Evolutionary conservation across 2,797 vertebrate genomes (phyloP).

Genomic region (Anguilla marmorata): DNA sequence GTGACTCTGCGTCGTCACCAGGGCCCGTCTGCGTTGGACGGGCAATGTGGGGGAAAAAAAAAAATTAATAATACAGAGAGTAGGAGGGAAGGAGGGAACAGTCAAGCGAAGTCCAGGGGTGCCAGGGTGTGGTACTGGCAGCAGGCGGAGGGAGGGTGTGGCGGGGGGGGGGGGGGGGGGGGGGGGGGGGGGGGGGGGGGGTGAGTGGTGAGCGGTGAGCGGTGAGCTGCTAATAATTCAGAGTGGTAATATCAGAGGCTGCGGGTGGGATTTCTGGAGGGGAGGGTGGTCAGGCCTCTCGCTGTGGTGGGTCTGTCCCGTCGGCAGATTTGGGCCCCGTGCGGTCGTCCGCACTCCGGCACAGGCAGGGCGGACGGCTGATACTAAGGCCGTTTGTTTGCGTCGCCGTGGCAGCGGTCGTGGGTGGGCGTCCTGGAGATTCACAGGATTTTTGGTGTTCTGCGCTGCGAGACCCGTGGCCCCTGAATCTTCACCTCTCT

Average conservation of each 20-base stretch:
- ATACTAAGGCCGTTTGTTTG: background rate
- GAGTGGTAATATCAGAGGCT: constrained; percentile 9
- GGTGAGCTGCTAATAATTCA: background rate
- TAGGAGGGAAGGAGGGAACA: too few relatives aligned
- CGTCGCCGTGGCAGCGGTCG: background rate
- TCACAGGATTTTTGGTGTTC: background rate
- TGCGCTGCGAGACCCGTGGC: background rate
- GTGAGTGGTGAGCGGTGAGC: constrained; percentile 5
- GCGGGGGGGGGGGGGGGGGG: background rate
- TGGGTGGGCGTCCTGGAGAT: background rate
- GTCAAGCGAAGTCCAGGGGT: background rate
- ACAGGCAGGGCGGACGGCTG: too few relatives aligned
- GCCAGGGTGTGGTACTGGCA: background rate
- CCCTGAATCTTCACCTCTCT: background rate
- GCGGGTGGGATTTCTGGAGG: background rate
- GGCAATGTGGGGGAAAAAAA: background rate
- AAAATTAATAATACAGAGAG: background rate
- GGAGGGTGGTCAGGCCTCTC: background rate
- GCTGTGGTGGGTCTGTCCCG: background rate
- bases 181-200: too few relatives aligned
- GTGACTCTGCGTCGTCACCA: too few relatives aligned
- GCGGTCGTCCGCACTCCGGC: too few relatives aligned
- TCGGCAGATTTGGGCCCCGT: background rate
- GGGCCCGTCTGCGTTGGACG: too few relatives aligned
- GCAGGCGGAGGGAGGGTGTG: too few relatives aligned